Evolutionary conservation across 2,888 invertebrate species (phyloP), one percentile per base, ranked within the genome.

Genomic region (Pollenia angustigena): DNA sequence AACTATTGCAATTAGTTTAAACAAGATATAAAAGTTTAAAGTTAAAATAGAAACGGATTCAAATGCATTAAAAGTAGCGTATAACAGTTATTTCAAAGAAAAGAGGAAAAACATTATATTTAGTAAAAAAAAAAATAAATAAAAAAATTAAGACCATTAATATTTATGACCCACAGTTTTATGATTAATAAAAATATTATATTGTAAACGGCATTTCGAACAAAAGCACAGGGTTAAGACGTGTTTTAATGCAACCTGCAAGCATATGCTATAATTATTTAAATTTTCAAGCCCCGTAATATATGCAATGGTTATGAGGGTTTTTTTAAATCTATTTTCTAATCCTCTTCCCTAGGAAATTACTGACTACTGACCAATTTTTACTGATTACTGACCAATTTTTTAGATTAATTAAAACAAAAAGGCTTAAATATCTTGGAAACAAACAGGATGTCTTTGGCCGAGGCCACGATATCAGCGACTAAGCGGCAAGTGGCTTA

Each of bases 1-100:
- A 82, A 68, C 66, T 79, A 16, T 75, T 75, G 74, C 79, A 75
- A 82, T 82, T 79, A 86, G 79, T 79, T 79, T 71, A 48, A 82
- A 82, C 50, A 82, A 75, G 79, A 75, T 69, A 62, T 56, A 72
- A 48, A 79, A 58, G 23, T 23, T 32, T 14, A 72, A 40, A 18
- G 54, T 40, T 50, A 74, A 40, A 48, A 74, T 50, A 48, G 11
- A 58, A 32, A 82, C 23, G 23, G 32, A 64, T 76, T 62, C 58
- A 71, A 58, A 52, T 32, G 11, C 69, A 81, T 69, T 62, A 40
- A 81, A 56, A 66, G n/a, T 60, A 84, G 71, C 66, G 18, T 50
- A 66, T 58, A 66, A 32, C 46, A 42, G 40, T 48, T 48, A 54
- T 18, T 40, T 42, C 48, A 44, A 18, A 66, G 23, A 1, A 52